These are phyloP conservation scores for Lasioglossum baleicum DNA, from an alignment of 1,140 invertebrate species.

Conservation along the genomic window DNA sequence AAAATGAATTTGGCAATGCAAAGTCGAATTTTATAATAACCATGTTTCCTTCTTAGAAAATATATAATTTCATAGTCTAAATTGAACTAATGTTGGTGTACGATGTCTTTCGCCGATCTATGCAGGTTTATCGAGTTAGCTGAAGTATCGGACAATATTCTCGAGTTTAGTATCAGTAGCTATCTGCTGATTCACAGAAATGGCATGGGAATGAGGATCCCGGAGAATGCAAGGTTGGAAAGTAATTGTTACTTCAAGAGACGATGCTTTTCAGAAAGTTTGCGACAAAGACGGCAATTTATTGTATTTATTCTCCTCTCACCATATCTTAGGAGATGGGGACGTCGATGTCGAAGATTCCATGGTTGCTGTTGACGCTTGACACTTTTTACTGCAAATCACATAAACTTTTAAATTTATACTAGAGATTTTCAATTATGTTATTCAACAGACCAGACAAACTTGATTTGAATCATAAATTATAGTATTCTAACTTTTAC, in stretches of 20 bases:
- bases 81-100: too few species aligned
- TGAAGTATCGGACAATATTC: slow-evolving; percentile 9
- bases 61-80: too few species aligned
- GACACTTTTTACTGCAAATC: slow-evolving; percentile 44
- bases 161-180: slow-evolving; percentile 5
- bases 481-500: too few species aligned
- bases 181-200: slow-evolving; percentile 36
- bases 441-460: too few species aligned
- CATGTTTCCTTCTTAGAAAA: too few species aligned
- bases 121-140: background rate
- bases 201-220: slow-evolving; percentile 40
- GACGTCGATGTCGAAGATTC: slow-evolving; percentile 21
- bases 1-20: too few species aligned
- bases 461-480: too few species aligned
- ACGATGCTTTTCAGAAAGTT: background rate
- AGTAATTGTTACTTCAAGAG: slow-evolving; percentile 14
- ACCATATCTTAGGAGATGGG: slow-evolving; percentile 18
- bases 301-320: slow-evolving; percentile 29
- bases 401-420: background rate
- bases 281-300: slow-evolving; percentile 30
- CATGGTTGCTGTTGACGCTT: background rate
- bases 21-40: too few species aligned
- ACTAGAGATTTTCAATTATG: background rate
- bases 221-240: slow-evolving; percentile 40
- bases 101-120: background rate